Base-by-base conservation (phyloP, 35 echinoderm and acorn worm species). In the Stichopus chloronotus region DNA sequence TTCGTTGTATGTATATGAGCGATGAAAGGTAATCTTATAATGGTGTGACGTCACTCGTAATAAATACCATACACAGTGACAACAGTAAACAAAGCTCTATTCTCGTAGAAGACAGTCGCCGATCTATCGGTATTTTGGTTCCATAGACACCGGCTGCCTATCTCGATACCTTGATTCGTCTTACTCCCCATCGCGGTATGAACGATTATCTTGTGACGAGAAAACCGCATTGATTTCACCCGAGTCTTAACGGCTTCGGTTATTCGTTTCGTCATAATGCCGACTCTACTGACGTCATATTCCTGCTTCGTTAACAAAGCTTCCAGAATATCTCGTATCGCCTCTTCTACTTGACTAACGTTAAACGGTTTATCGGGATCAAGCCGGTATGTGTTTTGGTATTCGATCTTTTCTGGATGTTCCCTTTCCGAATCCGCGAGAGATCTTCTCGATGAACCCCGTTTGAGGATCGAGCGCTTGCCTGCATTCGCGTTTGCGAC, bases 111-210 rank as follows among this genome's bases (percentile, higher is more conserved):
- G 10, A 52, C 72, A 11, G 93, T 60, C 14, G 85, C 69, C 30
- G 76, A 94, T 53, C 61, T 94, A 59, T 94, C 93, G 6, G 84
- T 87, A 12, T 63, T 53, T 16, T 87, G 69, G 76, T 90, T 88
- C 92, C 92, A 94, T 17, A 94, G 85, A 43, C 92, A 88, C 19
- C 85, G 68, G 43, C 92, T 94, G 43, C 82, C 92, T 13, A 94
- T 79, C 30, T 88, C 72, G 7, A 89, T 24, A 5, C 92, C 85
- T 65, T 94, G 92, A 16, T 25, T 61, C 53, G 53, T 55, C 43
- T 87, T 74, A 25, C 83, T 72, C 6, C 92, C 92, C 53, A 94
- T 79, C 1, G 88, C 86, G 0, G 81, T 69, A 81, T 94, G 92
- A 10, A 94, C 92, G 54, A 94, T 72, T 9, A 94, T 53, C 76